These are phyloP conservation scores for Emys orbicularis DNA, from an alignment of 2,797 vertebrate genomes.

Conservation along the genomic window DNA sequence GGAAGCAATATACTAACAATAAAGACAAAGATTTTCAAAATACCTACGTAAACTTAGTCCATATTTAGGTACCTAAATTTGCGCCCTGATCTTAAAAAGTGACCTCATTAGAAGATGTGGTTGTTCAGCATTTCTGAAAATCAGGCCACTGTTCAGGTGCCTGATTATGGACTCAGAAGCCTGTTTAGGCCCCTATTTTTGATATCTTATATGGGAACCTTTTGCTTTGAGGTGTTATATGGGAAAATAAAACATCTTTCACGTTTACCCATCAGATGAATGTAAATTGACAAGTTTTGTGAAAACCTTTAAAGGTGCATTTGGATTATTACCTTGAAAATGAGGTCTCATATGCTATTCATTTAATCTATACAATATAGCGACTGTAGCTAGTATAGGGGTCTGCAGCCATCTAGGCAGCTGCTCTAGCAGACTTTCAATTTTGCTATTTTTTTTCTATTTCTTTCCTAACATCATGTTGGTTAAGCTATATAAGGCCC, in stretches of 20 bases:
- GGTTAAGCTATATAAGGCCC: constrained; percentile 27
- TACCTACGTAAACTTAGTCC: background rate
- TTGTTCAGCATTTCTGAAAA: constrained; percentile 26
- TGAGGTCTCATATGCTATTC: background rate
- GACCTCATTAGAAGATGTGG: background rate
- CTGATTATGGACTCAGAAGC: background rate
- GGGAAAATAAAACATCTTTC: background rate
- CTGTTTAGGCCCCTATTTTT: constrained; percentile 32
- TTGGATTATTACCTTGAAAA: background rate
- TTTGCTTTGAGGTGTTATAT: background rate
- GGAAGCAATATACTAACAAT: background rate
- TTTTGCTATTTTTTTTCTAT: constrained; percentile 15
- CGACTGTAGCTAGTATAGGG: constrained; percentile 17
- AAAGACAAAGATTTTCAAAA: constrained; percentile 9
- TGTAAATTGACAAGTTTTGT: constrained; percentile 20
- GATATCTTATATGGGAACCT: constrained; percentile 39
- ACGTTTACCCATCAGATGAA: constrained; percentile 27
- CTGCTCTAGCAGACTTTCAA: background rate
- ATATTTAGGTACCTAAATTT: background rate
- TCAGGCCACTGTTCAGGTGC: constrained; percentile 19
- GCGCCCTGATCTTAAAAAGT: constrained; percentile 16
- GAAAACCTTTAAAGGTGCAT: constrained; percentile 42
- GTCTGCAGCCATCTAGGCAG: background rate
- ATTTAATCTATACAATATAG: background rate
- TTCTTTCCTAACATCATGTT: background rate